Evolutionary conservation across 2,797 vertebrate genomes (phyloP).

Genomic region (Buphagus erythrorhynchus): DNA sequence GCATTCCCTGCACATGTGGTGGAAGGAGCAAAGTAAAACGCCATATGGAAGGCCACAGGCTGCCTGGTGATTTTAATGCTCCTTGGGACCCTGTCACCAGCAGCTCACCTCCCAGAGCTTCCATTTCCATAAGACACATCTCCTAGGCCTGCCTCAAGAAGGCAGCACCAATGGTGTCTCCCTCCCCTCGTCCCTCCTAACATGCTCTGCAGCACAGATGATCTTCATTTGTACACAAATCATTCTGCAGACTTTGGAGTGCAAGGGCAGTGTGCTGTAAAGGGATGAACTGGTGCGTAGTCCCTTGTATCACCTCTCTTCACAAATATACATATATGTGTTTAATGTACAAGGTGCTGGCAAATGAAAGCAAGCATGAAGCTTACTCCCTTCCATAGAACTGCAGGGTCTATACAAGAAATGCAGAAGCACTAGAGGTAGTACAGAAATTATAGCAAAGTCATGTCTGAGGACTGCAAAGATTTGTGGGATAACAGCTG

Average conservation of each 20-base stretch:
- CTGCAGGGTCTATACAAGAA: neutral
- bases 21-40: neutral
- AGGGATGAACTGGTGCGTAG: neutral
- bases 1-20: neutral
- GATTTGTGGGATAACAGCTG: conserved; percentile 10
- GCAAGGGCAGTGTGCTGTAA: neutral
- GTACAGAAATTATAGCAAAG: neutral
- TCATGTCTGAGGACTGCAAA: neutral
- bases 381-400: neutral
- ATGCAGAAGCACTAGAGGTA: neutral
- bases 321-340: neutral
- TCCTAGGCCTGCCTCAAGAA: neutral
- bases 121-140: neutral
- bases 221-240: neutral
- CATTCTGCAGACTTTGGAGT: neutral
- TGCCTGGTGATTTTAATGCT: neutral
- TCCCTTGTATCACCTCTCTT: neutral
- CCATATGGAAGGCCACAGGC: neutral
- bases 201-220: neutral
- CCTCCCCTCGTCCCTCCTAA: fast-evolving
- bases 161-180: neutral
- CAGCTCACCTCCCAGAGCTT: neutral
- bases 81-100: neutral
- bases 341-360: neutral
- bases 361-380: neutral